Evolutionary conservation across 2,797 vertebrate genomes (phyloP), one percentile per base, ranked within the genome.

Genomic region (Tenualosa ilisha): DNA sequence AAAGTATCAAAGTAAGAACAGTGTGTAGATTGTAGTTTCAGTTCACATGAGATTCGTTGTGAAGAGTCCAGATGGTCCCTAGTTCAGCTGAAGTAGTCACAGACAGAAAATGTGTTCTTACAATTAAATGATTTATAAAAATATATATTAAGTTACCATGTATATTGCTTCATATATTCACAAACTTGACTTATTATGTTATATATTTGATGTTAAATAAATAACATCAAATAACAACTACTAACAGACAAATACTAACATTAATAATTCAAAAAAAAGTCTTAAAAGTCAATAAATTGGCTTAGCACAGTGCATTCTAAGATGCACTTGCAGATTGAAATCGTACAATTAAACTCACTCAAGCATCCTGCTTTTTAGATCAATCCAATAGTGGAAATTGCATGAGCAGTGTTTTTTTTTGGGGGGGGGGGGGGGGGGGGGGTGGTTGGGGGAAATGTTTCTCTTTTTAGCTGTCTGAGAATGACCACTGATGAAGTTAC

Each of bases 401-500:
- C 68, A 75, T 20, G 37, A 37, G 17, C 68, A 43, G 15, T 1
- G 6, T 75, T 37, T 75, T 43, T 56, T 22, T 49, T 49, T 31
- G 31, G 1, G 31, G 31, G 31, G 31, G 31, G 31, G 31, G 31
- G 31, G 31, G n/a, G n/a, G n/a, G n/a, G n/a, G n/a, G n/a, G n/a
- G n/a, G n/a, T n/a, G n/a, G n/a, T n/a, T n/a, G n/a, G n/a, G n/a
- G n/a, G 6, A 20, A 56, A 56, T 79, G 72, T 79, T 79, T 79
- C 37, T 79, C 40, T 43, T 43, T 46, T 81, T 59, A 81, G 56
- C 92, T 89, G 86, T 94, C 92, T 92, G 85, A 90, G 85, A 89
- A 89, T 88, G 90, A 93, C 92, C 90, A 89, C 92, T 93, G 92
- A 91, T 90, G 88, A 89, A 91, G 88, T 87, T 91, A 89, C 93